Evolutionary conservation across 2,888 invertebrate species (phyloP).

Genomic region (Epinotia demarniana): DNA sequence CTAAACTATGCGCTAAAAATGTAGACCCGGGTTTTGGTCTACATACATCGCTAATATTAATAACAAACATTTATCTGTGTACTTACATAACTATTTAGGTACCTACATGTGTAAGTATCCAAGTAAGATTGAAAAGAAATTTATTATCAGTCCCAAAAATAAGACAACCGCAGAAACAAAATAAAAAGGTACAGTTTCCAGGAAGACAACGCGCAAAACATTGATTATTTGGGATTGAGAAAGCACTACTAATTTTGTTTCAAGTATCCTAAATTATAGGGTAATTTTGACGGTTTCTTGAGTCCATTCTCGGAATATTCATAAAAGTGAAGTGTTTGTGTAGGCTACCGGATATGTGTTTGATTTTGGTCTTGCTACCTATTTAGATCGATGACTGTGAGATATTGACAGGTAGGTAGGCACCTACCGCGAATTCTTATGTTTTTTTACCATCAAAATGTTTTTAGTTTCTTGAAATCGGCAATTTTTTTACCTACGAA

Average conservation of each 20-base stretch:
- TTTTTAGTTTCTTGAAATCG: not conserved
- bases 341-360: slow-evolving; percentile 39
- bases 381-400: slow-evolving; percentile 26
- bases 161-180: no score
- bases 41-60: no score
- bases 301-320: slow-evolving; percentile 44
- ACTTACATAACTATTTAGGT: no score
- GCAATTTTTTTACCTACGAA: not conserved
- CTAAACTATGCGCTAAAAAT: no score
- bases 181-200: not conserved
- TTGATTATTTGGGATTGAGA: not conserved
- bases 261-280: slow-evolving; percentile 19
- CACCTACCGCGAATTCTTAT: not conserved
- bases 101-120: no score
- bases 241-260: not conserved
- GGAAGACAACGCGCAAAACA: not conserved
- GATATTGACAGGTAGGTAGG: not conserved
- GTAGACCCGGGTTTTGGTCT: no score
- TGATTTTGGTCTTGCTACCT: not conserved
- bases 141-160: no score
- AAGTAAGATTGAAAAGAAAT: no score
- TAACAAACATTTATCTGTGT: no score
- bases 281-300: slow-evolving; percentile 49
- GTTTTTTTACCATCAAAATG: no score
- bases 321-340: slow-evolving; percentile 36